Base-by-base conservation (phyloP, 1,140 invertebrate genomes). In the Drosophila lowei region DNA sequence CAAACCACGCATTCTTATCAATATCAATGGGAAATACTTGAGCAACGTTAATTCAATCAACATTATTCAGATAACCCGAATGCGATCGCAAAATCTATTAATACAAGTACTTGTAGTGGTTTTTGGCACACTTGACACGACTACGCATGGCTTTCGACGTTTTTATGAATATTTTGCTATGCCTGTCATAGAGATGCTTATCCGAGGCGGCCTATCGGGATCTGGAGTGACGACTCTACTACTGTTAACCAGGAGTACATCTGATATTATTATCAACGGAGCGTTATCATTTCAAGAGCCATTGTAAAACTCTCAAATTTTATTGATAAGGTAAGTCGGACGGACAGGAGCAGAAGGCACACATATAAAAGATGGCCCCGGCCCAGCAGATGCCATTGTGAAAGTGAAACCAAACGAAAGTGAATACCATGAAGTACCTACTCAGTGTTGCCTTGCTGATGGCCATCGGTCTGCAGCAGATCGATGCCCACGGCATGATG, bases 401-500 rank as follows among this genome's bases (percentile, higher is more conserved):
- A 86, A 86, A 86, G 81, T 86, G 62, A 85, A 88, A 88, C 48
- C 59, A 47, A 53, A 50, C 34, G n/a, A 2, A 48, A n/a, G 48
- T 38, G 34, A 25, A 23, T 41, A 72, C 34, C 52, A 83, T 88
- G 84, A 88, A 89, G 67, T 88, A 61, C 54, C 56, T 79, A 34
- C 59, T 86, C 13, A 76, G 74, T 57, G 44, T 92, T 38, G 60
- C 72, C 15, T 50, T 83, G 34, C 55, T 88, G 11, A 7, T 89
- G 67, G 84, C 79, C 68, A 71, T 79, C 46, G 42, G 67, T 28
- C 67, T 80, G 43, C 80, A 85, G 30, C 77, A 86, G 58, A 86
- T 86, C 64, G 74, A 81, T 70, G 83, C 74, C 34, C 95, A 96
- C 91, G 96, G 95, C 8, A 94, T 94, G 91, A 90, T 96, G 79